Evolutionary conservation across 2,888 invertebrate genomes (phyloP), one percentile per base, ranked within the genome.

Genomic region (Hipparchia semele): DNA sequence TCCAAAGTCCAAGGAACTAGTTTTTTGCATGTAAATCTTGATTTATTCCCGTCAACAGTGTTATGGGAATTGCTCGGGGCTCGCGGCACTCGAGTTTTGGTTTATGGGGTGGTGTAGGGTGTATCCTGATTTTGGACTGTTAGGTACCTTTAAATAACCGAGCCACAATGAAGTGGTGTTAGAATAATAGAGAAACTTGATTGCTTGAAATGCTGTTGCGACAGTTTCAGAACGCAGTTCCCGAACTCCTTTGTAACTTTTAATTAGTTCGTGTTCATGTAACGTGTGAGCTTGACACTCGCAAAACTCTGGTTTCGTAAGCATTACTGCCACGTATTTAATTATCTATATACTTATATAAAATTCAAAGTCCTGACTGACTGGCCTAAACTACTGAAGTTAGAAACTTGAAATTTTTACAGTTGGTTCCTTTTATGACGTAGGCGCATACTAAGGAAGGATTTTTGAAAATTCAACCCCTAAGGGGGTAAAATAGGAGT

Each of bases 11-110:
- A 84, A 84, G 81, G 85, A 90, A 92, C 92, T 87, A 84, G 92
- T 91, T 90, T 88, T 89, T 87, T 88, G 76, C 88, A 90, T 90
- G 90, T 91, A 90, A 90, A 90, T 91, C 87, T 88, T 91, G 91
- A 92, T 91, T 91, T 91, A 92, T 91, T 91, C 89, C 87, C 85
- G 90, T 90, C 91, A 92, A 92, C 92, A 92, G 91, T 90, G 80
- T 85, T 89, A 90, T 91, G 91, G 92, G 92, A 92, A 92, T 65
- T 87, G 87, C 85, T 84, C 85, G 83, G 80, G 80, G 76, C 79
- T 71, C 73, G 67, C 68, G 71, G 69, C 60, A 68, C 69, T 71
- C 68, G 66, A 73, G 71, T 65, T 49, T 51, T 69, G 72, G 68
- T 68, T 64, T 75, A 73, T 72, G 71, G 71, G 70, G 78, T 58